Conservation (phyloP, 2,797 vertebrate genomes). For the Rachycentron canadum region DNA sequence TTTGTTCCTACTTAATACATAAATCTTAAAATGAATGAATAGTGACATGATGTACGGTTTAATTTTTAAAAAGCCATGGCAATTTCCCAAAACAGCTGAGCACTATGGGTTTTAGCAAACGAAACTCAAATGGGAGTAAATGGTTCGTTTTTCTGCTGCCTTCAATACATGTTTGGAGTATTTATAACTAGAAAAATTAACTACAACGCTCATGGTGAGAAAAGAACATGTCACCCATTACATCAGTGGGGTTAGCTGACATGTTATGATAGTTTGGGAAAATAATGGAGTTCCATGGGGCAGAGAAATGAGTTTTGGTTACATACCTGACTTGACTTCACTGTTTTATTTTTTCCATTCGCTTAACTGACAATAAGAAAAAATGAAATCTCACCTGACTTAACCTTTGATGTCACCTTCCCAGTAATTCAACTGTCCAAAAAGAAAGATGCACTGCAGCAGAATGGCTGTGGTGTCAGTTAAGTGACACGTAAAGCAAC, state of each 20-base stretch:
- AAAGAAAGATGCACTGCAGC: too few relatives aligned
- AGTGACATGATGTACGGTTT: background rate
- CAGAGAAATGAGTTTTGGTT: background rate
- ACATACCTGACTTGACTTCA: background rate
- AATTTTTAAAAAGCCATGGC: background rate
- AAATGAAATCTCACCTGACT: background rate
- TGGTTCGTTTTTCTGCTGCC: background rate
- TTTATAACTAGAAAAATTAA: constrained; percentile 4
- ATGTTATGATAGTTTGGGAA: background rate
- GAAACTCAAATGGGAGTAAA: background rate
- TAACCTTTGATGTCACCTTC: background rate
- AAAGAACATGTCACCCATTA: background rate
- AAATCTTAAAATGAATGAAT: background rate
- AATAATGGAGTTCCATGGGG: background rate
- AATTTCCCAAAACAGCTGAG: background rate
- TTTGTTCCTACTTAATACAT: background rate
- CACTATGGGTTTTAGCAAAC: background rate
- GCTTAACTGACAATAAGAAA: constrained; percentile 8
- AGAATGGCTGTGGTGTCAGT: background rate
- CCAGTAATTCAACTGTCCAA: too few relatives aligned
- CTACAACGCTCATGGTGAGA: background rate
- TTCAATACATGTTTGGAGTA: background rate
- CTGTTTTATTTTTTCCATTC: background rate
- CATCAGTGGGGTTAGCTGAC: background rate
- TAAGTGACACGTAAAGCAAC: background rate